Evolutionary conservation across 2,797 vertebrate genomes (phyloP).

Genomic region (Urosaurus nigricauda): DNA sequence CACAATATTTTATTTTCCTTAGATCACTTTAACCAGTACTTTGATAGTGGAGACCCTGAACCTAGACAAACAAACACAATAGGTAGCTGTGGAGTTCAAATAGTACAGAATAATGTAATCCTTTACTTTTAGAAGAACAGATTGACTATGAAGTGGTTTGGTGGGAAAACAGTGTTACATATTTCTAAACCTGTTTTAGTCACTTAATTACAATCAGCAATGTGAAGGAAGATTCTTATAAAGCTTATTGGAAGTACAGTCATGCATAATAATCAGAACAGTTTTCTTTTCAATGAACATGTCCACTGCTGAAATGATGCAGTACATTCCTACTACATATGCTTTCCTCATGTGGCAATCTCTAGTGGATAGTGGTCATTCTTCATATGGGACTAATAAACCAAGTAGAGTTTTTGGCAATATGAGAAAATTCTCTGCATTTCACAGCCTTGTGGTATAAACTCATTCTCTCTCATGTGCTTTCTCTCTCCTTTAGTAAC

Average conservation of each 20-base stretch:
- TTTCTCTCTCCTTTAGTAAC: not conserved
- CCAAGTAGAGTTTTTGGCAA: conserved; percentile 52
- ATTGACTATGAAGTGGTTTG: not conserved
- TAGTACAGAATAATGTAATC: not conserved
- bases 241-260: conserved; percentile 41
- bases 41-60: not conserved
- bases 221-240: conserved; percentile 17
- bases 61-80: not conserved
- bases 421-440: conserved; percentile 39
- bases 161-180: conserved; percentile 38
- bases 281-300: conserved; percentile 37
- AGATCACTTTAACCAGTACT: too few relatives aligned
- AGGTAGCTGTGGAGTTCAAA: not conserved
- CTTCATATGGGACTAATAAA: conserved; percentile 65
- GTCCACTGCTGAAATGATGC: conserved; percentile 57
- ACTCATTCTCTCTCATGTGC: not conserved
- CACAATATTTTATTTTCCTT: not conserved
- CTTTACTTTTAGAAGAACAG: not conserved
- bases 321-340: conserved; percentile 58
- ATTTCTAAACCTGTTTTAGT: not conserved
- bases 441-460: conserved; percentile 45
- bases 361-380: conserved; percentile 68
- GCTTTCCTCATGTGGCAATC: conserved; percentile 55
- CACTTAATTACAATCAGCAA: not conserved
- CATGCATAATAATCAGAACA: conserved; percentile 38